Percentiles rank a stretch among this genome's conserved stretches.
phyloP scores from a whole-genome alignment of 2,888 invertebrate species.

The Hemaris fuciformis region DNA sequence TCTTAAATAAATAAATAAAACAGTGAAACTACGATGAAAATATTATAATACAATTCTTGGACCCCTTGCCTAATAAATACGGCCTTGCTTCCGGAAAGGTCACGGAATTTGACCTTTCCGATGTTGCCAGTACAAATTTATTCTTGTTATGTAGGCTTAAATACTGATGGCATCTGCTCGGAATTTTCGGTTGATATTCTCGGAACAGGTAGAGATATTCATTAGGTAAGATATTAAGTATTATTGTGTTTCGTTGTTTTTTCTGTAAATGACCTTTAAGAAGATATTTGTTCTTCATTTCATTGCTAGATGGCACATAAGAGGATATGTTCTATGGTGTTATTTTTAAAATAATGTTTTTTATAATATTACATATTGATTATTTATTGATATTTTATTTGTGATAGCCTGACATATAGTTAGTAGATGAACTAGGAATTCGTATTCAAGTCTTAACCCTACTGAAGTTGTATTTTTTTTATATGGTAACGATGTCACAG shows the following conservation, averaged over 20 bases:
- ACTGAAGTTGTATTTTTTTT: too few relatives aligned
- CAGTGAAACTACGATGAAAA: constrained; percentile 16
- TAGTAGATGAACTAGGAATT: too few relatives aligned
- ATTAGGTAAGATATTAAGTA: constrained; percentile 5
- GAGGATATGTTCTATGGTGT: too few relatives aligned
- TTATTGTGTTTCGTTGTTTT: background rate
- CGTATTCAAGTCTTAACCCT: too few relatives aligned
- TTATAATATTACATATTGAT: too few relatives aligned
- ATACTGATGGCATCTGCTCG: constrained; percentile 53
- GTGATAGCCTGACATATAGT: too few relatives aligned
- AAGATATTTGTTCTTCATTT: too few relatives aligned
- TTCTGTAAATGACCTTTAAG: background rate
- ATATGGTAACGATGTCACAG: too few relatives aligned
- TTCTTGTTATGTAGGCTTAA: constrained; percentile 32
- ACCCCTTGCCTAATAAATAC: constrained; percentile 41
- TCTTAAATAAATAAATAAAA: background rate
- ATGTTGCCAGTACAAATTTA: constrained; percentile 44
- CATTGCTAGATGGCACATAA: too few relatives aligned
- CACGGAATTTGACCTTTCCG: constrained; percentile 50
- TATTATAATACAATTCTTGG: constrained; percentile 8
- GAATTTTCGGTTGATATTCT: constrained; percentile 34
- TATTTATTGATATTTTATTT: too few relatives aligned
- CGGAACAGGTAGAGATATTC: constrained; percentile 29
- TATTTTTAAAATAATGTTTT: too few relatives aligned
- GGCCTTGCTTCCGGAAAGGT: constrained; percentile 73